Evolutionary conservation across 2,113 vertebrate species (phyloP), one percentile per base, ranked within the genome.

Genomic region (Trachemys scripta): DNA sequence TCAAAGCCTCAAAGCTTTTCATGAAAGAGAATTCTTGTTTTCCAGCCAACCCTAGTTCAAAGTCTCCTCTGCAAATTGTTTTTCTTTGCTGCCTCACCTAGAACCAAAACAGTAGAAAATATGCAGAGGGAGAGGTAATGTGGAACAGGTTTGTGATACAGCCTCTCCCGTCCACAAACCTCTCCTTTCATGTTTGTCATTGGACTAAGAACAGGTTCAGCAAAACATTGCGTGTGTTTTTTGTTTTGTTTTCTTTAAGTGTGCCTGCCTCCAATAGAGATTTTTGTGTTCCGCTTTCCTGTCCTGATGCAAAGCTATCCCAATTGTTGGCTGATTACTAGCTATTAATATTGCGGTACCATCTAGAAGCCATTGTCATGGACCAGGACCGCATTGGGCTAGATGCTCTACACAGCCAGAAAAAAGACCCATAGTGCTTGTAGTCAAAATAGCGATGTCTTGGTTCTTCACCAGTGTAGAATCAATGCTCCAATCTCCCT

Each of bases 271-370:
- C 6, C 75, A 27, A 25, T 47, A 38, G 76, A 19, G 57, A 45
- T 72, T 69, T 1, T 1, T 0, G 20, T 65, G 17, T 35, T 8
- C 17, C 0, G 4, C 78, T 57, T 12, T 2, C 51, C 81, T 62
- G 0, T 8, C 54, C 90, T 54, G 38, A 75, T 6, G 5, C 76
- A 22, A 5, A 53, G 25, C 35, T 12, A 0, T 45, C 72, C 0
- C 0, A 5, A 1, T 22, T 9, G 8, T 27, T 0, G 0, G 0
- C 6, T 0, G 1, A 3, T 5, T 19, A 5, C 2, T 47, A 14
- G 84, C 88, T 8, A 62, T 80, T 38, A 7, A 19, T 16, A 69
- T 45, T 31, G 19, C 0, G 10, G 2, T 84, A 29, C 0, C 20
- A 38, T n/a, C 65, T 38, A 8, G 13, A 54, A 54, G 2, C 16